Base-by-base conservation (phyloP, 2,888 invertebrate genomes). In the Itoplectis maculator region DNA sequence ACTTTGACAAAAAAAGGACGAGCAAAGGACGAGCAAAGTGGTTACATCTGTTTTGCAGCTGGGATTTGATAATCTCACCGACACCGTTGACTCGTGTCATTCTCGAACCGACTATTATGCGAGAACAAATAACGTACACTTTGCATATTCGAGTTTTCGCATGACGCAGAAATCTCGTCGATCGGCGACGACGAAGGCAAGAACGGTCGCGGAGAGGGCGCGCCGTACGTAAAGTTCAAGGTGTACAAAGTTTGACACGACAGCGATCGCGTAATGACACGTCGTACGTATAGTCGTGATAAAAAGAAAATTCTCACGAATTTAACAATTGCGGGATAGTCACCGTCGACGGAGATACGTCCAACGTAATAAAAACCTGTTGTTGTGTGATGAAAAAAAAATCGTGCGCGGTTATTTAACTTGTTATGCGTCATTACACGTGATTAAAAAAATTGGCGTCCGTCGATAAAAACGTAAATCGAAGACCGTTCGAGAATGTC, bases 61-160 rank as follows among this genome's bases (percentile, higher is more conserved):
- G 37, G 54, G 23, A 68, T 49, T n/a, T 73, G 23, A 72, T 59
- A 18, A 18, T 56, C 42, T 65, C 20, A 9, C 45, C 3, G 13
- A 49, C 65, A 37, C 5, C 23, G 29, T 23, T n/a, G 72, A 35
- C 61, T 45, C 70, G 72, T 82, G 72, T 82, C 75, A 82, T 82
- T 29, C 65, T 61, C 79, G n/a, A 37, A 18, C 72, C 56, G 11
- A 35, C 61, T 76, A 82, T 82, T 82, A 79, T 47, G 40, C 47
- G 45, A 42, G 61, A 68, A 49, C 6, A 73, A 79, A 68, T 79
- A 73, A 76, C 79, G 75, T 65, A 66, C 18, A 61, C 56, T 75
- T 61, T 59, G 47, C 59, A 18, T 29, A 42, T 70, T 63, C 63
- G 29, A 54, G 35, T 20, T n/a, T n/a, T 20, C 51, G 42, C 66